These are phyloP conservation scores for Leucoraja ocellata DNA, from an alignment of 2,797 vertebrate genomes.

Conservation along the genomic window DNA sequence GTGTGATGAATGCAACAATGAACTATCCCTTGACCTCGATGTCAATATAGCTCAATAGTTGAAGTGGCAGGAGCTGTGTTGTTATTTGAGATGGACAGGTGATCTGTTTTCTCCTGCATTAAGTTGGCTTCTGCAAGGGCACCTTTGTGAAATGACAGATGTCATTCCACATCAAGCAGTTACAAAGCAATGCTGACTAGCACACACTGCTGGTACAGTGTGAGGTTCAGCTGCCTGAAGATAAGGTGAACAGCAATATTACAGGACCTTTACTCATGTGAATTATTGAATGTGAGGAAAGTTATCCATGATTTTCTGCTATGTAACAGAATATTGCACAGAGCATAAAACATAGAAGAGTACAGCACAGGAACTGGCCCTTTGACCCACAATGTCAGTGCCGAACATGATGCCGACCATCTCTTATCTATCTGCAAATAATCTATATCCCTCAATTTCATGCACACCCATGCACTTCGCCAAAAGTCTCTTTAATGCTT, in stretches of 20 bases:
- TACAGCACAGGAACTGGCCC: no score
- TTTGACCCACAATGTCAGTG: no score
- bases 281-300: background rate
- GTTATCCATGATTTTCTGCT: background rate
- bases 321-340: background rate
- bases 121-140: constrained; percentile 20
- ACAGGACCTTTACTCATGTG: background rate
- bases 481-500: no score
- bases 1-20: background rate
- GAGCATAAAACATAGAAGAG: no score
- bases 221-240: background rate
- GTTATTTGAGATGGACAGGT: constrained; percentile 23
- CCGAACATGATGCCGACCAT: no score
- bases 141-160: constrained; percentile 20
- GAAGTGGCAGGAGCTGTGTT: constrained; percentile 23
- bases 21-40: constrained; percentile 13
- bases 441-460: no score
- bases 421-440: no score
- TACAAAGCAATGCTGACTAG: background rate
- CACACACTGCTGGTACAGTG: background rate
- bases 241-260: background rate
- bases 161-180: constrained; percentile 6
- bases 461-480: no score
- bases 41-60: constrained; percentile 36
- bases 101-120: background rate